Evolutionary conservation across 2,113 vertebrate genomes (phyloP).

Genomic region (Paedocypris sp.): DNA sequence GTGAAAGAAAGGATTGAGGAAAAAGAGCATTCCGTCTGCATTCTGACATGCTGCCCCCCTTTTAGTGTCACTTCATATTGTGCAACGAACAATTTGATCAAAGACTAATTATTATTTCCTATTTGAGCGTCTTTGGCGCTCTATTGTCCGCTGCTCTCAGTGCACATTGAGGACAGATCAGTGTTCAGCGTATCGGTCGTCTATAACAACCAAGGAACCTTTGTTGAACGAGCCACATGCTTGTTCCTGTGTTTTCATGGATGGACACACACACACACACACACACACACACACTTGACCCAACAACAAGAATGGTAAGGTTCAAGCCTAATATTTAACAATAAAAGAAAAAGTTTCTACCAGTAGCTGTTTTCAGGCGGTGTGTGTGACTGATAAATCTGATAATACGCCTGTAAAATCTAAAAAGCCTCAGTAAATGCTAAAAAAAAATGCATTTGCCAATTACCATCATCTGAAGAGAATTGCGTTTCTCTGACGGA

Average conservation of each 20-base stretch:
- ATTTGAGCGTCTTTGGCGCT: neutral
- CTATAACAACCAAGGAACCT: neutral
- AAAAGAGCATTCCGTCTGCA: slow-evolving; percentile 3
- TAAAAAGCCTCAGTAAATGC: too few relatives aligned
- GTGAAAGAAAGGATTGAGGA: neutral
- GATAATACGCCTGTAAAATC: too few relatives aligned
- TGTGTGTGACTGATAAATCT: too few relatives aligned
- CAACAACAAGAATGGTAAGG: neutral
- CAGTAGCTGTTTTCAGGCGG: too few relatives aligned
- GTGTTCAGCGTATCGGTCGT: neutral
- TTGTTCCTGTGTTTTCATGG: too few relatives aligned
- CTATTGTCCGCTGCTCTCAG: neutral
- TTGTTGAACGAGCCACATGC: too few relatives aligned
- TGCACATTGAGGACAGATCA: neutral
- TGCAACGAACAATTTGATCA: slow-evolving; percentile 53
- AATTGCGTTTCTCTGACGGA: too few relatives aligned
- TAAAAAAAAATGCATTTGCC: too few relatives aligned
- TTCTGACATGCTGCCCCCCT: neutral
- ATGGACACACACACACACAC: neutral
- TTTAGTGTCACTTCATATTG: slow-evolving; percentile 28
- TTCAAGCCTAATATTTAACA: neutral
- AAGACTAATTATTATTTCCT: slow-evolving; percentile 35
- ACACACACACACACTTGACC: neutral
- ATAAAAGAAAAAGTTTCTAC: too few relatives aligned
- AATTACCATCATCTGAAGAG: too few relatives aligned